These are phyloP conservation scores for Ictidomys tridecemlineatus DNA, from an alignment of 2,113 vertebrate species.

Conservation along the genomic window DNA sequence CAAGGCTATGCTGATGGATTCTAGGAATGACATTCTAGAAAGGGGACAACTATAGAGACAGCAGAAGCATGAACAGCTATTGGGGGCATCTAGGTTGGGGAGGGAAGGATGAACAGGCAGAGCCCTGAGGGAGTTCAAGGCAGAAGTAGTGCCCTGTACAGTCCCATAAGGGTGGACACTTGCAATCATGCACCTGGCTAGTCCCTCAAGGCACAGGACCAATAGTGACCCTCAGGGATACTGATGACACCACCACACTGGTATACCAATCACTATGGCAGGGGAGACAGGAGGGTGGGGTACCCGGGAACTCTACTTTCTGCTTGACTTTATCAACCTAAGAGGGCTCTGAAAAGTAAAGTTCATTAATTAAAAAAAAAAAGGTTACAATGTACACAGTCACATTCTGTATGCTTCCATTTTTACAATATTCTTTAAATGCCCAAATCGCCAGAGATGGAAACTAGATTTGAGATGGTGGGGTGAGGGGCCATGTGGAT, in stretches of 20 bases:
- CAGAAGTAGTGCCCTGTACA: too few relatives aligned
- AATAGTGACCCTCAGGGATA: background rate
- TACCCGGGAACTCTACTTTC: accelerated
- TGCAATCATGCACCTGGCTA: background rate
- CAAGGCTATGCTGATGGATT: accelerated
- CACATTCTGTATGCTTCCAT: background rate
- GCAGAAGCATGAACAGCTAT: background rate
- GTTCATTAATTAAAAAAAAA: background rate
- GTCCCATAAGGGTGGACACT: too few relatives aligned
- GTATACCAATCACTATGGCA: background rate
- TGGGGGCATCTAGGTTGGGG: background rate
- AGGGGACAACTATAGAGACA: too few relatives aligned
- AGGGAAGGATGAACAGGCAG: background rate
- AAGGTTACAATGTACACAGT: background rate
- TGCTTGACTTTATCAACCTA: background rate
- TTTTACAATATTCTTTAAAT: background rate
- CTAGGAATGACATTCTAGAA: background rate
- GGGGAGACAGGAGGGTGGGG: accelerated
- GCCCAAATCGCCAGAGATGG: background rate
- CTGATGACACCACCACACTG: background rate
- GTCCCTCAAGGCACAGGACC: too few relatives aligned
- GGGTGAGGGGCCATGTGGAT: too few relatives aligned
- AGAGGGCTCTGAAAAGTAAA: background rate
- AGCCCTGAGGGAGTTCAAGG: background rate
- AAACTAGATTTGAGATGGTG: background rate